These are phyloP conservation scores for Menidia beryllina DNA, from an alignment of 2,113 vertebrate species.

Conservation along the genomic window DNA sequence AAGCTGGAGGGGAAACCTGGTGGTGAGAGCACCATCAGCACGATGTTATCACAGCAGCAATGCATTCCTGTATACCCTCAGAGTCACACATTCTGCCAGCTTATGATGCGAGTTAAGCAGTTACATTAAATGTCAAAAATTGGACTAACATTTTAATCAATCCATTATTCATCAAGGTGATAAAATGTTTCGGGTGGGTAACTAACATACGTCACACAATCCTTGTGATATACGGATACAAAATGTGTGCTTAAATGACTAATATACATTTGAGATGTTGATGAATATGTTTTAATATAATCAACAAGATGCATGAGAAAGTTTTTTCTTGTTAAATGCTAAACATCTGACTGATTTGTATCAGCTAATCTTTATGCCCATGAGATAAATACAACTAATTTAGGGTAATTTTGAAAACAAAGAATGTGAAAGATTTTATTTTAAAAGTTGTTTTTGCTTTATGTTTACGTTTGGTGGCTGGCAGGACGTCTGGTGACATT, in stretches of 20 bases:
- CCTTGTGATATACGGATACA: too few species aligned
- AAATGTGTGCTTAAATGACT: too few species aligned
- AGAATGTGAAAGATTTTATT: not conserved
- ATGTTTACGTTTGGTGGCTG: constrained; percentile 95
- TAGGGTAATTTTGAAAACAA: not conserved
- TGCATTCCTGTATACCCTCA: not conserved
- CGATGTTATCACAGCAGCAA: not conserved
- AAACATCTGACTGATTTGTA: too few species aligned
- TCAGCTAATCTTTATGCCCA: too few species aligned
- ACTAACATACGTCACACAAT: too few species aligned
- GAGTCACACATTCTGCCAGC: not conserved
- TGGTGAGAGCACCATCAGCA: not conserved
- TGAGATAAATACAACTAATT: not conserved
- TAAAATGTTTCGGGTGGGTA: too few species aligned
- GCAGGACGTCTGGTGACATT: constrained; percentile 97
- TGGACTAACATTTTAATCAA: too few species aligned
- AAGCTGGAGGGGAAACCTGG: constrained; percentile 96
- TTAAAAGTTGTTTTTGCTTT: not conserved
- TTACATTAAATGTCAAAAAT: not conserved
- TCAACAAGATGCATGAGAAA: too few species aligned
- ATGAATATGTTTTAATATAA: too few species aligned
- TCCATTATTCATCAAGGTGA: too few species aligned
- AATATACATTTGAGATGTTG: too few species aligned
- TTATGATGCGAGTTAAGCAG: not conserved
- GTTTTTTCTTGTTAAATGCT: too few species aligned